Evolutionary conservation across 1,140 invertebrate genomes (phyloP).

Genomic region (Drosophila orosa): DNA sequence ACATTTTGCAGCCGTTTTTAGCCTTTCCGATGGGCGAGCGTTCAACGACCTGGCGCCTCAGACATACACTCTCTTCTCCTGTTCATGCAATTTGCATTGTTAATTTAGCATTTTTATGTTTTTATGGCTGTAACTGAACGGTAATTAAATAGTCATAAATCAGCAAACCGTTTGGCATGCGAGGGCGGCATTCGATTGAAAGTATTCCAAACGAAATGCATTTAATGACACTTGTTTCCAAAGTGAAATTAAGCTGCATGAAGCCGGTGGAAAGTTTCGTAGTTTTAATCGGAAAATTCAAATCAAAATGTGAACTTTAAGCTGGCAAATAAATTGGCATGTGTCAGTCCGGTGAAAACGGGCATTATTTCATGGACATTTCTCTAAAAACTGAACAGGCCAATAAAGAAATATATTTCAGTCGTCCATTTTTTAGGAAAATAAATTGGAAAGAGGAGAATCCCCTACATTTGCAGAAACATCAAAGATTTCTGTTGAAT

Average conservation of each 20-base stretch:
- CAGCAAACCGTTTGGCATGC: slow-evolving; percentile 37
- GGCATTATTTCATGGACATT: background rate
- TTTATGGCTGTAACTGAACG: slow-evolving; percentile 13
- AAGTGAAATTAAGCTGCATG: slow-evolving; percentile 27
- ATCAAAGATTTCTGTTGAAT: background rate
- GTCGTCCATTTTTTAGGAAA: no score
- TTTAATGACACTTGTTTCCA: slow-evolving; percentile 30
- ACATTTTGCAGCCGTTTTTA: background rate
- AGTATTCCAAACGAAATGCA: slow-evolving; percentile 19
- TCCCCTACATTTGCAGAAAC: background rate
- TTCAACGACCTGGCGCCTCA: slow-evolving; percentile 46
- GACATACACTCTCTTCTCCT: slow-evolving; percentile 1
- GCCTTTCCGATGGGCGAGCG: slow-evolving; percentile 15
- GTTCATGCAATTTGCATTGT: slow-evolving; percentile 66
- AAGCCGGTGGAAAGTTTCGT: slow-evolving; percentile 3
- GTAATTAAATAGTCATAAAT: slow-evolving; percentile 54
- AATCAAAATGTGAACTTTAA: background rate
- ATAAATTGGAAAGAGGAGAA: background rate
- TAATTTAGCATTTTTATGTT: slow-evolving; percentile 52
- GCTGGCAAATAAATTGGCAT: background rate
- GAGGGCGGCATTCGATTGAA: slow-evolving; percentile 44
- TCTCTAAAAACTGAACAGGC: background rate
- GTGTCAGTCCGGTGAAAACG: background rate
- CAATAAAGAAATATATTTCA: background rate
- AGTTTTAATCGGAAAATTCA: slow-evolving; percentile 3